Evolutionary conservation across 2,888 invertebrate genomes (phyloP), one percentile per base, ranked within the genome.

Genomic region (Drosophila mercatorum): DNA sequence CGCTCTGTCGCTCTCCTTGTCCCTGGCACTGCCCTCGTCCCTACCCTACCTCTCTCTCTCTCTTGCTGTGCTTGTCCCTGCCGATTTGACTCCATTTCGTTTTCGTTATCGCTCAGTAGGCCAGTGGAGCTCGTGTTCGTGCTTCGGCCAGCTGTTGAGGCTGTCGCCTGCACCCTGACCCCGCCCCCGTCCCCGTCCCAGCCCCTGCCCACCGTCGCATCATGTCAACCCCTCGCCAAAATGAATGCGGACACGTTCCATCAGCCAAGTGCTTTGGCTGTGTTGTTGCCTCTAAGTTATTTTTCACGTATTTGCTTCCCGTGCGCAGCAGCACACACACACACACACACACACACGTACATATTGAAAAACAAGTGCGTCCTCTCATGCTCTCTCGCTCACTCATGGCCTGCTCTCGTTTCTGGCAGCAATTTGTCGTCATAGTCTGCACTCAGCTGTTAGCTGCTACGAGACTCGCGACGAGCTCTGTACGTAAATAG

Each of bases 101-200:
- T 75, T 81, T 73, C 83, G 80, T 73, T 81, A 65, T 67, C 80
- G 65, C 69, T 86, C 75, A 77, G 74, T 85, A 80, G 81, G 83
- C 71, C 81, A 81, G 65, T 83, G 60, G 82, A 75, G 68, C 73
- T 77, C 59, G 68, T 64, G 68, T 36, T 77, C 57, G 73, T 72
- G 68, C 49, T 78, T 73, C 47, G 68, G 55, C 62, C 77, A 77
- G 75, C 79, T 77, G 77, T 70, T 69, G 51, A 40, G 76, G 49
- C 26, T 38, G 40, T 41, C 26, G 28, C 22, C 11, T 31, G 14
- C 41, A 12, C 69, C 41, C 28, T 28, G 38, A 28, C 17, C 31
- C 3, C 36, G 26, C 14, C 36, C 7, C 14, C 38, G 17, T 14
- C 36, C 7, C 14, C 38, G 17, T 14, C 28, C 0, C 22, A 36